Evolutionary conservation across 2,113 vertebrate species (phyloP).

Genomic region (Circaetus cinerascens): DNA sequence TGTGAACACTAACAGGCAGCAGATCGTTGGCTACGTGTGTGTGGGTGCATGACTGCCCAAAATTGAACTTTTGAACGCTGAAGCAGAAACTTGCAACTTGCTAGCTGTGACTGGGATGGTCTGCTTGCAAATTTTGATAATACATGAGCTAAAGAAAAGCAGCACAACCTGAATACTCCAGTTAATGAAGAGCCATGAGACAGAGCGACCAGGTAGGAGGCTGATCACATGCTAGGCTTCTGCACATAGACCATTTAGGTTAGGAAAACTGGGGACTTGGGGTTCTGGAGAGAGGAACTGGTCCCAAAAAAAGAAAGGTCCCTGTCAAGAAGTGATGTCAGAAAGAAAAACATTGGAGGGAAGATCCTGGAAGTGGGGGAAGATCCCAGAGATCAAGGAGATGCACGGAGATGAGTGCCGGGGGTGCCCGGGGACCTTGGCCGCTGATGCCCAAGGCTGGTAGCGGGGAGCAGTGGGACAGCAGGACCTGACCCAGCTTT

Average conservation of each 20-base stretch:
- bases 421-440: background rate
- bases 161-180: background rate
- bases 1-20: background rate
- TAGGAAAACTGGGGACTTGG: background rate
- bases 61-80: background rate
- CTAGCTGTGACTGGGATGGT: background rate
- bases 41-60: background rate
- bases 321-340: background rate
- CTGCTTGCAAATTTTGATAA: background rate
- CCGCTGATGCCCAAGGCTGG: fast-evolving
- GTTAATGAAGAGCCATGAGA: background rate
- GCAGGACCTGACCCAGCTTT: background rate
- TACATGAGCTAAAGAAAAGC: background rate
- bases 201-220: background rate
- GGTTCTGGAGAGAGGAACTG: background rate
- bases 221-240: background rate
- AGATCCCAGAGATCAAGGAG: background rate
- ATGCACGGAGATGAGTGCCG: fast-evolving
- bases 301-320: background rate
- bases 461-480: fast-evolving
- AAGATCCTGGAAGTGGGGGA: background rate
- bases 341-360: background rate
- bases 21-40: background rate
- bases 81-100: background rate
- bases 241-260: background rate